Percentiles rank a stretch among this genome's conserved stretches.
Conservation (phyloP, 1,140 invertebrate species). For the Aphelenchoides fujianensis region DNA sequence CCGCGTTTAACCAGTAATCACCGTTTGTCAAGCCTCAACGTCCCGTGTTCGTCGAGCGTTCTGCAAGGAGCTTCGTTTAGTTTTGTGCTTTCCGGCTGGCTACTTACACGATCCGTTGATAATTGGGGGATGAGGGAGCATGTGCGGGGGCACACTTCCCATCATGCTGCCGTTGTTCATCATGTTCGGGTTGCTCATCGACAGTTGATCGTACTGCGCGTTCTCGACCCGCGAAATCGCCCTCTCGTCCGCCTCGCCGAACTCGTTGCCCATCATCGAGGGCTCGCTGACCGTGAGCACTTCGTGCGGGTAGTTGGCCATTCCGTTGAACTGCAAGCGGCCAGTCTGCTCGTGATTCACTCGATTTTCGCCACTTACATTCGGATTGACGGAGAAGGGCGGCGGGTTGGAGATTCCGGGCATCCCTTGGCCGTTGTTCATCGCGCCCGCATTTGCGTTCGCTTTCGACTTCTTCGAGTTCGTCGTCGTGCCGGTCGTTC, state of each 20-base stretch:
- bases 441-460: constrained; percentile 2
- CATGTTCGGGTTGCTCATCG: neutral
- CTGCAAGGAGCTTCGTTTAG: too few relatives aligned
- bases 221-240: constrained; percentile 95
- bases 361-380: constrained; percentile 17
- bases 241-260: constrained; percentile 95
- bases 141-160: neutral
- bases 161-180: constrained; percentile 63
- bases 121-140: neutral
- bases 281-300: constrained; percentile 99
- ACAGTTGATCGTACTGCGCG: constrained; percentile 72
- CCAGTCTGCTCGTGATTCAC: neutral
- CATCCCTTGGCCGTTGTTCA: constrained; percentile 5
- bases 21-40: too few relatives aligned
- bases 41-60: too few relatives aligned
- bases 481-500: constrained; percentile 82
- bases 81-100: too few relatives aligned
- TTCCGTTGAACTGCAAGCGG: neutral
- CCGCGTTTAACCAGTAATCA: too few relatives aligned
- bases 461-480: constrained; percentile 75
- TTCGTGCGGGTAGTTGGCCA: constrained; percentile 71
- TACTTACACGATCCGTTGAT: constrained; percentile 18
- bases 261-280: constrained; percentile 96
- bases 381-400: constrained; percentile 16
- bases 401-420: neutral